A percentile compares a stretch with the other conserved stretches of the same genome.
Conservation (phyloP, 2,113 vertebrate genomes). For the Lanius ludovicianus region DNA sequence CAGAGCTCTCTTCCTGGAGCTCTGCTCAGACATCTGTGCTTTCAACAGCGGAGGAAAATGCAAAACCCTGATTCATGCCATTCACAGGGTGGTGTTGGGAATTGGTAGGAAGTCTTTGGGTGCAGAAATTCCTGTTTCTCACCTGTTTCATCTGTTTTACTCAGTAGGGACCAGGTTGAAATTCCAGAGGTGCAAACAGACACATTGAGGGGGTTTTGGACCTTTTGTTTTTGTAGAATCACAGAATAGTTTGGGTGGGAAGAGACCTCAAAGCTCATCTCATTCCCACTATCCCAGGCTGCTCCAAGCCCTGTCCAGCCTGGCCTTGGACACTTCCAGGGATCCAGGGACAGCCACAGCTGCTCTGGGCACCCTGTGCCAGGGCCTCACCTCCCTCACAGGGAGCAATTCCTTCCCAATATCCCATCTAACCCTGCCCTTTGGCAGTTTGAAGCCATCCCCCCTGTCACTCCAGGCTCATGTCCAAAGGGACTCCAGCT, state of each 20-base stretch:
- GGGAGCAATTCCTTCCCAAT: rapidly evolving
- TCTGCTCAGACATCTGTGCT: not conserved
- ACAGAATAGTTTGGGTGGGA: not conserved
- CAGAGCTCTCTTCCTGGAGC: not conserved
- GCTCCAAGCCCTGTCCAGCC: rapidly evolving
- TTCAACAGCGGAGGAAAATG: not conserved
- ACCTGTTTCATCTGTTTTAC: not conserved
- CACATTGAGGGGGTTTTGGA: not conserved
- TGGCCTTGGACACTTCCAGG: not conserved
- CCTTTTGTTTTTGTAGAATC: not conserved
- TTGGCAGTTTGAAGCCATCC: not conserved
- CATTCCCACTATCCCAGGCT: rapidly evolving
- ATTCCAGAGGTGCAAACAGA: not conserved
- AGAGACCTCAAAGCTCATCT: not conserved
- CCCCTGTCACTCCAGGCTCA: not conserved
- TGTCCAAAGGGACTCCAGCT: not conserved
- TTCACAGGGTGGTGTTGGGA: rapidly evolving
- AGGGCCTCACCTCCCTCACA: rapidly evolving
- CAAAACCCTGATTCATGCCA: not conserved
- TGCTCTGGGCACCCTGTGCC: not conserved
- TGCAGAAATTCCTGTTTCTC: not conserved
- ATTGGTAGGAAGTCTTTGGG: not conserved
- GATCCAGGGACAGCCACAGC: not conserved
- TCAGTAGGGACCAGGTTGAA: not conserved
- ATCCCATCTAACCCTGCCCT: not conserved